Percentiles rank a stretch among this genome's conserved stretches.
Evolutionary conservation across 1,140 invertebrate species (phyloP).

Genomic region (Drosophila azteca): DNA sequence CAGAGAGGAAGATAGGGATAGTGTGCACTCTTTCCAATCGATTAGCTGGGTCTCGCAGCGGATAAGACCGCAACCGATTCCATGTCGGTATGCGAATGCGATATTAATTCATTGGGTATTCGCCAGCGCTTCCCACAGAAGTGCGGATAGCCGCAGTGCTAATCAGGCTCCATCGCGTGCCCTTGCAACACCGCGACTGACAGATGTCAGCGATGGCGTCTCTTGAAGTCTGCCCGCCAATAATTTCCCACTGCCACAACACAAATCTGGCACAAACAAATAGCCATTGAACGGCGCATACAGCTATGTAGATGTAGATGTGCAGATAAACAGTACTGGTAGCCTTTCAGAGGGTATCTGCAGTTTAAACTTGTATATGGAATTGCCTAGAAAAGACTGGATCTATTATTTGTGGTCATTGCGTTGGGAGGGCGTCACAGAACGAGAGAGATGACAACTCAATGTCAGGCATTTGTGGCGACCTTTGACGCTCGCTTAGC

Average conservation of each 20-base stretch:
- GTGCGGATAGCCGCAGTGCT: slow-evolving; percentile 36
- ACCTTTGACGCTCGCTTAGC: slow-evolving; percentile 66
- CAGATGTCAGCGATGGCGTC: slow-evolving; percentile 68
- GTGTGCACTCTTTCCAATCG: slow-evolving; percentile 18
- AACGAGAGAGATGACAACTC: slow-evolving; percentile 56
- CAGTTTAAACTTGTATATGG: no score
- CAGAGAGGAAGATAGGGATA: slow-evolving; percentile 6
- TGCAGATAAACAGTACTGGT: no score
- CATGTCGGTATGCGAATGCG: slow-evolving; percentile 13
- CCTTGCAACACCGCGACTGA: slow-evolving; percentile 48
- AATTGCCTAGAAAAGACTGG: background rate
- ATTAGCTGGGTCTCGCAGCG: slow-evolving; percentile 25
- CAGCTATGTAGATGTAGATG: background rate
- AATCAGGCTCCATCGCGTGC: slow-evolving; percentile 27
- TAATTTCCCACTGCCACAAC: slow-evolving; percentile 35
- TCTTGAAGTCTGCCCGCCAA: slow-evolving; percentile 42
- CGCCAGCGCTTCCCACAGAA: slow-evolving; percentile 34
- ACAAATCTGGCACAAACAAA: no score
- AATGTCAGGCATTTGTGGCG: slow-evolving; percentile 62
- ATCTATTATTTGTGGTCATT: background rate
- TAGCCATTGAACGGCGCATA: background rate
- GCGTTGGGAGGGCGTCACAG: slow-evolving; percentile 56
- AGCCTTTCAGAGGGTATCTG: no score
- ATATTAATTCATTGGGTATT: slow-evolving; percentile 43
- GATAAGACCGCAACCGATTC: slow-evolving; percentile 23